phyloP scores from a whole-genome alignment of 2,797 vertebrate species.

The Poeciliopsis turneri region DNA sequence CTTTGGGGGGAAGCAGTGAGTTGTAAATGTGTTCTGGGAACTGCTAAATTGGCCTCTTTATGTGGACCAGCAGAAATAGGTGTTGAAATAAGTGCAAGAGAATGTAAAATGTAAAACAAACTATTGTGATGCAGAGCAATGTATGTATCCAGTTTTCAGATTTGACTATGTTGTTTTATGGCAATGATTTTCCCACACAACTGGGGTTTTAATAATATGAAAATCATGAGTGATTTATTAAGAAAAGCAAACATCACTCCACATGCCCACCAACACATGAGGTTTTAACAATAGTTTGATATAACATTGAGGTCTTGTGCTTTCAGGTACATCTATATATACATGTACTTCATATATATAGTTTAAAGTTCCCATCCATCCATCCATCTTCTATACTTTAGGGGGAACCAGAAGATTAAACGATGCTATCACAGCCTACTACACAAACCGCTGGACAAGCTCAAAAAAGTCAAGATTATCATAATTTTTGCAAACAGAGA shows the following conservation, averaged over 20 bases:
- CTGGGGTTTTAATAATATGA: not conserved
- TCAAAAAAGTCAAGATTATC: not conserved
- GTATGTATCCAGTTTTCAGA: not conserved
- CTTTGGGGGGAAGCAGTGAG: not conserved
- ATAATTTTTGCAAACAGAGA: not conserved
- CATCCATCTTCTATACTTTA: not conserved
- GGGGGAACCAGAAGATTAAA: not conserved
- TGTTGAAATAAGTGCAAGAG: not conserved
- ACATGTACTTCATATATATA: too few species aligned
- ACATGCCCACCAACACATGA: not conserved
- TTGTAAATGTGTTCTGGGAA: constrained; percentile 1
- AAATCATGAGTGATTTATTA: not conserved
- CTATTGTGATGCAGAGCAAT: not conserved
- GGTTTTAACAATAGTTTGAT: not conserved
- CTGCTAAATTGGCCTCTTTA: not conserved
- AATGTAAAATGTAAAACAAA: not conserved
- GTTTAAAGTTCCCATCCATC: not conserved
- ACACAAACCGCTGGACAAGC: not conserved
- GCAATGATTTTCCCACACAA: not conserved
- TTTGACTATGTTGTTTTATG: not conserved
- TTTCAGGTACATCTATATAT: too few species aligned
- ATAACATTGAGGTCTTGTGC: not conserved
- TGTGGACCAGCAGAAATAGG: not conserved
- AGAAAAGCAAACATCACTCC: not conserved
- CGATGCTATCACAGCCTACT: not conserved